Base-by-base conservation (phyloP, 2,797 vertebrate species). In the Discoglossus pictus region DNA sequence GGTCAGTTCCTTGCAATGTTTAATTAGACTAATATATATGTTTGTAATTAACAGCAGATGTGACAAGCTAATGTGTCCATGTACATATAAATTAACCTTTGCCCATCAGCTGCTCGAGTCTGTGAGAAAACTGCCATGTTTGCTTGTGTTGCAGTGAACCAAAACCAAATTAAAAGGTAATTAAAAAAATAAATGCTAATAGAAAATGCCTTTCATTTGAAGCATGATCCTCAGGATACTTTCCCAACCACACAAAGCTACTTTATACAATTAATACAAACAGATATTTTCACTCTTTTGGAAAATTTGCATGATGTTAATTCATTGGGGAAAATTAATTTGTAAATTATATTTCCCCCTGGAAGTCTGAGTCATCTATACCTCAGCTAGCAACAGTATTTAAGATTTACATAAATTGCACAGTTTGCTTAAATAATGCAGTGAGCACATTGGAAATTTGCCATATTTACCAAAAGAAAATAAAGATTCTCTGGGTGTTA, bases 41-140 rank as follows among this genome's bases (percentile, higher is more conserved):
- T 88, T 89, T 86, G 90, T 91, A 93, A 94, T 95, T 94, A 93
- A 94, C 93, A 94, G 92, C 92, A 92, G 90, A 92, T 92, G 92
- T 89, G 88, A 91, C 87, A 89, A 88, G 87, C 83, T 89, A 90
- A 89, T 88, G 88, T 92, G 92, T 92, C 92, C 91, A 79, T 86
- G 92, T 91, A 91, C 90, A 89, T 92, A 91, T 91, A 90, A 95
- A 92, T 89, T 96, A 97, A 98, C 97, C 95, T 91, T 92, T 95
- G 93, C 93, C 90, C 90, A 89, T 97, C 93, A 96, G 92, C 93
- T 94, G 92, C 90, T 89, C 71, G 83, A 84, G 84, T 93, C 90
- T 89, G 90, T 94, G 93, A 96, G 94, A 96, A 94, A 90, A 83
- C 84, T 88, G 89, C 92, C 93, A 94, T 84, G 82, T 93, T 88